Evolutionary conservation across 2,888 invertebrate genomes (phyloP).

Genomic region (Encarsia formosa): DNA sequence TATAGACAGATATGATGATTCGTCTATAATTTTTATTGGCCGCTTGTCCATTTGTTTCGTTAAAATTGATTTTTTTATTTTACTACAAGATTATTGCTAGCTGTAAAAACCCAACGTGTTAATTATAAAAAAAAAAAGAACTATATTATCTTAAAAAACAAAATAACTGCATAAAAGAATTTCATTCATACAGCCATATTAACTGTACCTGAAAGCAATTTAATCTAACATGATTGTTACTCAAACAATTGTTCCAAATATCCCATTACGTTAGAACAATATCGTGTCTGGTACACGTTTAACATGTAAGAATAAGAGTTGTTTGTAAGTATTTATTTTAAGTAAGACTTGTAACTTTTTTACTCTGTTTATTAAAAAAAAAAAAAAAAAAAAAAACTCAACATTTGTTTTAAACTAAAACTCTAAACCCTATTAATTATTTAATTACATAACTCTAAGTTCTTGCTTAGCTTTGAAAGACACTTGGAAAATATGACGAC

Average conservation of each 20-base stretch:
- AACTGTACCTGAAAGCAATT: slow-evolving; percentile 18
- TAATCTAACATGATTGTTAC: not conserved
- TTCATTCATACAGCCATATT: slow-evolving; percentile 11
- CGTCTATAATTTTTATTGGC: no score
- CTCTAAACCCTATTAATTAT: not conserved
- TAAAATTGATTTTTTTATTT: no score
- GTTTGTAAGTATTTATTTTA: slow-evolving; percentile 6
- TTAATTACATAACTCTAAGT: no score
- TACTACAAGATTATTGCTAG: no score
- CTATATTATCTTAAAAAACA: no score
- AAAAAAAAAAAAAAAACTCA: not conserved
- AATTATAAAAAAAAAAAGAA: no score
- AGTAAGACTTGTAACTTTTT: slow-evolving; percentile 15
- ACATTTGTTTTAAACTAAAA: not conserved
- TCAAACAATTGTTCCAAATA: not conserved
- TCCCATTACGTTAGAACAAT: slow-evolving; percentile 1
- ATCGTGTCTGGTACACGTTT: slow-evolving; percentile 16
- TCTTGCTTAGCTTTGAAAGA: no score
- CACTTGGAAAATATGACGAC: no score
- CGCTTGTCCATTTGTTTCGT: no score
- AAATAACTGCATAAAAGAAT: no score
- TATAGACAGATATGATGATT: no score
- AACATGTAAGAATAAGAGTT: slow-evolving; percentile 4
- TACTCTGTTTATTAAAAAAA: slow-evolving; percentile 16
- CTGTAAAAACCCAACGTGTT: no score